Base-by-base conservation (phyloP, 2,888 invertebrate genomes). In the Zygogramma bicolorata region DNA sequence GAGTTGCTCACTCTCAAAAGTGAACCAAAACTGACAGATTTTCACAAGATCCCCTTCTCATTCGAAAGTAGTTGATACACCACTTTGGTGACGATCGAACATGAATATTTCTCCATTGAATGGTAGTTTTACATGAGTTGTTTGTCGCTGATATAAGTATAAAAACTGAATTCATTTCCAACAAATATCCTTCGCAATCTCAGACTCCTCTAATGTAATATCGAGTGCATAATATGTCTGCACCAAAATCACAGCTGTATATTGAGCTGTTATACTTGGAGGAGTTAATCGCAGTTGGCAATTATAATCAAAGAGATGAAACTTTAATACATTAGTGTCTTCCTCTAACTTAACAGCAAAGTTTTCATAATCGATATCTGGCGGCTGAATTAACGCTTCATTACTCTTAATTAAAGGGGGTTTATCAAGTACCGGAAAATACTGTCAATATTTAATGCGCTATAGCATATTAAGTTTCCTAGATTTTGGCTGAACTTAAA, bases 291-390 rank as follows among this genome's bases (percentile, higher is more conserved):
- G 69, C 68, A 75, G 60, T 76, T 74, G 71, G 78, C 76, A 79
- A 81, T 82, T 81, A 80, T 79, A 80, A 80, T 80, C 77, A 75
- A 59, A 79, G 79, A 75, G 79, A 76, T 79, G 78, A 79, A 81
- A 82, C 79, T 79, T 78, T 78, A 77, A 79, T 76, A 70, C 74
- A 79, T 73, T 75, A 78, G 70, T 71, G 71, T 73, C 73, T 70
- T 75, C 74, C 66, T 58, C 66, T 65, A 77, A 75, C 38, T 73
- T 5, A 77, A 79, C 73, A 75, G 76, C 75, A 75, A 79, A 80
- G 79, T 80, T 80, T 76, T 77, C 75, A 71, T 77, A 78, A 79
- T 80, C 80, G 70, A 80, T 80, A 80, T 68, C 71, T 73, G 60
- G 57, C 72, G 75, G 73, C 66, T 67, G 70, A 75, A 77, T 78